A percentile compares a stretch with the other conserved stretches of the same genome.
These are phyloP conservation scores for Caradrina clavipalpis DNA, from an alignment of 2,888 invertebrate species.

Conservation along the genomic window DNA sequence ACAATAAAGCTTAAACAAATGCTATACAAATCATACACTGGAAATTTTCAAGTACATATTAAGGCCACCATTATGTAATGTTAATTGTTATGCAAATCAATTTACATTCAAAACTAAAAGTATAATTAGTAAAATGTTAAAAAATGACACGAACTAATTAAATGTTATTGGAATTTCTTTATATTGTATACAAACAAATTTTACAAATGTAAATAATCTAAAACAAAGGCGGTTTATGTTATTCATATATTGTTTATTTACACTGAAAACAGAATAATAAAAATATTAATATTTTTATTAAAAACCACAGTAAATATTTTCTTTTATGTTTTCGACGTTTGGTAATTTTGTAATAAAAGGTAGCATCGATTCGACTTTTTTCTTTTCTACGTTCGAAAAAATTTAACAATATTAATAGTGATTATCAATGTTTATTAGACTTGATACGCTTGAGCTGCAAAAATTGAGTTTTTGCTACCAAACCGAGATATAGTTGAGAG, in stretches of 20 bases:
- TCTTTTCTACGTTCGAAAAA: constrained; percentile 1
- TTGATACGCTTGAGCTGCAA: constrained; percentile 17
- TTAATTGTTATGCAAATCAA: constrained; percentile 69
- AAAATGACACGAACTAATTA: constrained; percentile 57
- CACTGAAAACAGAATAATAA: constrained; percentile 46
- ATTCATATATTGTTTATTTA: constrained; percentile 49
- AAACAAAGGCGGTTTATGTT: constrained; percentile 57
- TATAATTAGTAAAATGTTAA: constrained; percentile 63
- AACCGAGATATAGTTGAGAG: neutral
- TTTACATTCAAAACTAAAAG: constrained; percentile 68
- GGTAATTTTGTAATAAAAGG: constrained; percentile 13
- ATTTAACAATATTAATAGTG: neutral
- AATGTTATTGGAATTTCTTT: constrained; percentile 58
- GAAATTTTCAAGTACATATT: constrained; percentile 81
- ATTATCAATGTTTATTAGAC: constrained; percentile 1
- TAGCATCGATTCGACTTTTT: constrained; percentile 1
- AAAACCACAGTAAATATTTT: constrained; percentile 16
- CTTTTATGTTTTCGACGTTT: constrained; percentile 29
- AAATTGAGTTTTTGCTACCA: neutral
- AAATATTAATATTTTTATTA: constrained; percentile 21
- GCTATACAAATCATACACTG: constrained; percentile 85
- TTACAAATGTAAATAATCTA: constrained; percentile 57
- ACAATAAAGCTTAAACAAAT: constrained; percentile 89
- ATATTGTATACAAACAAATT: constrained; percentile 45
- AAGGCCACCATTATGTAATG: constrained; percentile 83